phyloP scores from a whole-genome alignment of 2,113 vertebrate species.

The Oceanodroma tethys region DNA sequence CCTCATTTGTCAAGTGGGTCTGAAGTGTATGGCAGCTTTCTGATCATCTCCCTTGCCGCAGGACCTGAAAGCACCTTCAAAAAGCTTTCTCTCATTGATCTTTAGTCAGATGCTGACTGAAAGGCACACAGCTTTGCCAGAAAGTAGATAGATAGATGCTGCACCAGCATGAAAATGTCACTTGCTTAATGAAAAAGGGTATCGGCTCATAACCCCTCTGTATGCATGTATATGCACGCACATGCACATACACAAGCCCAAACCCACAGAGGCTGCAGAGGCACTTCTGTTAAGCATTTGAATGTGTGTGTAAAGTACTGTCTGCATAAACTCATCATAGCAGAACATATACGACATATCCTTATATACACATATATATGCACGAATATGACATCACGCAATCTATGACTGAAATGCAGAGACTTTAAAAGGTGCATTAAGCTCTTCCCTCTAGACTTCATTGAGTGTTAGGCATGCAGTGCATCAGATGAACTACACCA shows the following conservation, averaged over 20 bases:
- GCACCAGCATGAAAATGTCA: constrained; percentile 75
- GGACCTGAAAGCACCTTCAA: constrained; percentile 83
- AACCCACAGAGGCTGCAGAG: background rate
- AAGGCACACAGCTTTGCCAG: constrained; percentile 75
- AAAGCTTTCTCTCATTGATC: constrained; percentile 85
- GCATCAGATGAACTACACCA: background rate
- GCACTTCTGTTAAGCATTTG: background rate
- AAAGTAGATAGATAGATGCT: constrained; percentile 80
- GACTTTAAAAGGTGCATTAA: background rate
- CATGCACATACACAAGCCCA: background rate
- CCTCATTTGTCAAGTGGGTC: constrained; percentile 81
- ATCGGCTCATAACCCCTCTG: constrained; percentile 50
- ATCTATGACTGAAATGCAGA: background rate
- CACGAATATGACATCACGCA: background rate
- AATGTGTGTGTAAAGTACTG: background rate
- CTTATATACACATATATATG: background rate
- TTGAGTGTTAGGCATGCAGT: background rate
- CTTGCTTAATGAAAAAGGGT: constrained; percentile 73
- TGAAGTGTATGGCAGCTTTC: constrained; percentile 80
- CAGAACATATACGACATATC: background rate
- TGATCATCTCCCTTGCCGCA: constrained; percentile 83
- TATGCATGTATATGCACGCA: background rate
- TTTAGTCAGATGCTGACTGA: constrained; percentile 79
- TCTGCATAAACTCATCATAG: background rate
- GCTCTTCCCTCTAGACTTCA: background rate